Evolutionary conservation across 2,888 invertebrate genomes (phyloP).

Genomic region (Drosophila affinis): DNA sequence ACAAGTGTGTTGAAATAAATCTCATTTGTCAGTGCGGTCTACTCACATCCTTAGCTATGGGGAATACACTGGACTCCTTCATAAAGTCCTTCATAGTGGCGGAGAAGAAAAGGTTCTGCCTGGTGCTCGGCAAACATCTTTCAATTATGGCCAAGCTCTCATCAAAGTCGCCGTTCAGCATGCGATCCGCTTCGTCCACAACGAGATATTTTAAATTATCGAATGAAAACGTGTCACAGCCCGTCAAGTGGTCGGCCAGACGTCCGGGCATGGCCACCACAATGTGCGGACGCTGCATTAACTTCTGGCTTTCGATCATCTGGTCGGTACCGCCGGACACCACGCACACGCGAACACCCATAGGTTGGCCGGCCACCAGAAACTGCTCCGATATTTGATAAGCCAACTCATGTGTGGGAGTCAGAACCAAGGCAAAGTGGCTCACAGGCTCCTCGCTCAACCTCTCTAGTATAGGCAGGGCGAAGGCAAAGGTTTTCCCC

Average conservation of each 20-base stretch:
- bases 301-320: constrained; percentile 92
- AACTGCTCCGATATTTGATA: constrained; percentile 98
- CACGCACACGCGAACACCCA: constrained; percentile 92
- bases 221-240: constrained; percentile 92
- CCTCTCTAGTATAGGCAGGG: constrained; percentile 95
- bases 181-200: constrained; percentile 96
- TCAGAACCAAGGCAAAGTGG: constrained; percentile 96
- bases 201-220: constrained; percentile 93
- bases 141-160: constrained; percentile 92
- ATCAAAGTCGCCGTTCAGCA: constrained; percentile 91
- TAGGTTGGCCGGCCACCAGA: constrained; percentile 93
- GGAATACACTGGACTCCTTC: constrained; percentile 87
- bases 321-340: constrained; percentile 98
- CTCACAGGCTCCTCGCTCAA: constrained; percentile 97
- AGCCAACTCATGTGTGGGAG: constrained; percentile 96
- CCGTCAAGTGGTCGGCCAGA: constrained; percentile 95
- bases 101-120: constrained; percentile 96
- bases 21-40: accelerated
- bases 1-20: neutral
- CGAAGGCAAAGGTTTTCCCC: constrained; percentile 99
- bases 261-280: constrained; percentile 98
- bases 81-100: constrained; percentile 96
- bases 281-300: constrained; percentile 94
- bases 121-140: constrained; percentile 88
- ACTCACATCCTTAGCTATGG: constrained; percentile 87